Base-by-base conservation (phyloP, 2,888 invertebrate genomes). In the Neoaliturus tenellus region DNA sequence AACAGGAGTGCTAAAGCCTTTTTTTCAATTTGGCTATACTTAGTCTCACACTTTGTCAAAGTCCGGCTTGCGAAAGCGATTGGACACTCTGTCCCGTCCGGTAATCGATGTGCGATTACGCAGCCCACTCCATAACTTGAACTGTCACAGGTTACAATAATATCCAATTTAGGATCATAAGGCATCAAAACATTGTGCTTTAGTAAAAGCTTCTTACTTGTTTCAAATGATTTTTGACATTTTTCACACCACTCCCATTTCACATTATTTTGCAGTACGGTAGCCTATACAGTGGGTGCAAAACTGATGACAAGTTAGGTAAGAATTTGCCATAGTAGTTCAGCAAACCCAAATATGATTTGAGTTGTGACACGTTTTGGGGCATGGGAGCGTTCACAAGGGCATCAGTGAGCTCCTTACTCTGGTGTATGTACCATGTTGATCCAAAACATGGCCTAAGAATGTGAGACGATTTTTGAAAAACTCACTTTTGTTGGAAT, bases 1-100 rank as follows among this genome's bases (percentile, higher is more conserved):
- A 75, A 84, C 1, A 82, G 8, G 33, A 84, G 35, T 28, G 84
- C 84, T 25, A 84, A 23, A n/a, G 71, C 51, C 58, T 84, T 82
- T 44, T 84, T 81, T 28, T 84, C 84, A 28, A 84, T 82, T 75
- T 84, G 82, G 17, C 82, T 51, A 48, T 73, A 84, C 17, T 41
- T 73, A 23, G 31, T 31, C 44, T 84, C 84, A 12, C 48, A 82
- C 23, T 81, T 58, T 25, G 83, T 39, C 20, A 85, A 31, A 25
- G 67, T 80, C 3, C 71, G 39, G 20, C 80, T 80, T 0, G 80
- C 80, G 58, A 67, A 85, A 3, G 73, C 69, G 14, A 85, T 58
- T 17, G 83, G 82, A 17, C 51, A 2, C 41, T 71, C 71, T 3
- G 71, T 28, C n/a, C 80, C 69, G 23, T 78, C 58, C 39, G 80